Evolutionary conservation across 2,797 vertebrate genomes (phyloP).

Genomic region (Phylloscopus collybita): DNA sequence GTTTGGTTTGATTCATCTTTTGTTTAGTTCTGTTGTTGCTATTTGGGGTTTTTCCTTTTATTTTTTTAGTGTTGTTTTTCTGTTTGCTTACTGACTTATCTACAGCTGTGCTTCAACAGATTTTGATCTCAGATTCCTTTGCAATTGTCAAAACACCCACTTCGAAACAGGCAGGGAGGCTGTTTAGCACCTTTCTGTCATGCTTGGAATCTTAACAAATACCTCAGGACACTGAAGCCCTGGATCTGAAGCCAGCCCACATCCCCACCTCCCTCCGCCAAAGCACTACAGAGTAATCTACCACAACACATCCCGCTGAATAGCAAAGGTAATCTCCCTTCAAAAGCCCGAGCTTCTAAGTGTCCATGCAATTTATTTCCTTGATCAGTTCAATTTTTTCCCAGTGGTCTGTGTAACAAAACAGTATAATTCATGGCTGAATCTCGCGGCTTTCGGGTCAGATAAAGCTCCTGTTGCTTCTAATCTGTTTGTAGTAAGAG

Average conservation of each 20-base stretch:
- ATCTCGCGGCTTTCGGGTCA: background rate
- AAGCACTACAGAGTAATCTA: background rate
- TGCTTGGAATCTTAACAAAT: background rate
- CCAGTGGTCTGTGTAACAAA: background rate
- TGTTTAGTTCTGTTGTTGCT: background rate
- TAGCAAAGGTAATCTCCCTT: background rate
- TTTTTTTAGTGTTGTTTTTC: background rate
- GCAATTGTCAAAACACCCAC: background rate
- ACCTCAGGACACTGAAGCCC: background rate
- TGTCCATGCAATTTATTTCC: background rate
- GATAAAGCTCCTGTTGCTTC: background rate
- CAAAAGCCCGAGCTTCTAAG: background rate
- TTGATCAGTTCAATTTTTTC: background rate
- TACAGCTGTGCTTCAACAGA: background rate
- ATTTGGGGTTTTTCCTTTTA: background rate
- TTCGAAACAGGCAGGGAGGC: background rate
- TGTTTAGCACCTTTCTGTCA: background rate
- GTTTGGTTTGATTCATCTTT: background rate
- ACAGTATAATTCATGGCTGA: background rate
- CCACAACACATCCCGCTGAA: background rate
- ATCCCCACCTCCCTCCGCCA: background rate
- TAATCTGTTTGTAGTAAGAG: background rate
- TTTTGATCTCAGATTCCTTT: background rate
- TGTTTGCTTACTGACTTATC: background rate
- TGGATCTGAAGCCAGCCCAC: background rate